These are phyloP conservation scores for Sclerodermus sp. DNA, from an alignment of 2,888 invertebrate genomes.

Conservation along the genomic window DNA sequence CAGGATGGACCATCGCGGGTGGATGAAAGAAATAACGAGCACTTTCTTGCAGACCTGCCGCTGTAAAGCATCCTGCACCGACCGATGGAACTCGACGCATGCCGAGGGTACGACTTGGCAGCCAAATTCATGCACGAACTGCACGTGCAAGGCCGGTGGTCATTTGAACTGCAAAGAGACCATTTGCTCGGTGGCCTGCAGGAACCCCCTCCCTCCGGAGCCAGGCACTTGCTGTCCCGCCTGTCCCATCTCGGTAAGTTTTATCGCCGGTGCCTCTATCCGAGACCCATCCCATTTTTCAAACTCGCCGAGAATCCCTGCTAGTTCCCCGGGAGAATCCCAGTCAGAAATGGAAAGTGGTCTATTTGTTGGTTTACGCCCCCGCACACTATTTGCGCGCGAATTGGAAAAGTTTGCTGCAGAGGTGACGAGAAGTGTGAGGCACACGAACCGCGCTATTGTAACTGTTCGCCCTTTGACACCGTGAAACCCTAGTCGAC, in stretches of 20 bases:
- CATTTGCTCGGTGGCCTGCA: constrained; percentile 46
- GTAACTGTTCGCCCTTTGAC: no score
- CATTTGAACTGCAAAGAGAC: constrained; percentile 48
- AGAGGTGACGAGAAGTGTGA: no score
- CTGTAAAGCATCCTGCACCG: constrained; percentile 45
- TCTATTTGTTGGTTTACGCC: no score
- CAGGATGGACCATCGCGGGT: no score
- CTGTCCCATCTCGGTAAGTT: constrained; percentile 46
- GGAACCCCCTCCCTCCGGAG: constrained; percentile 42
- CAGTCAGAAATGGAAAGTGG: no score
- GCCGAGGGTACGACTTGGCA: constrained; percentile 48
- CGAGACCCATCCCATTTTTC: no score
- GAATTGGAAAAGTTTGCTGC: no score
- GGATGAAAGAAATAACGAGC: neutral
- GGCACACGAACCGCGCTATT: no score
- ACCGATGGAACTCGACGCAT: constrained; percentile 43
- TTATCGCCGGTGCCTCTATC: neutral
- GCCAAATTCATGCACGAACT: constrained; percentile 44
- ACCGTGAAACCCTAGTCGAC: no score
- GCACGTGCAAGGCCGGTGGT: constrained; percentile 45
- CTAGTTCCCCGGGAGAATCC: no score
- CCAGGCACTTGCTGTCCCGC: constrained; percentile 47
- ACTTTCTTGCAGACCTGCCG: constrained; percentile 41
- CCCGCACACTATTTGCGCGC: no score
- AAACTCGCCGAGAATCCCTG: no score